Evolutionary conservation across 2,888 invertebrate species (phyloP).

Genomic region (Drosophila niveifrons): DNA sequence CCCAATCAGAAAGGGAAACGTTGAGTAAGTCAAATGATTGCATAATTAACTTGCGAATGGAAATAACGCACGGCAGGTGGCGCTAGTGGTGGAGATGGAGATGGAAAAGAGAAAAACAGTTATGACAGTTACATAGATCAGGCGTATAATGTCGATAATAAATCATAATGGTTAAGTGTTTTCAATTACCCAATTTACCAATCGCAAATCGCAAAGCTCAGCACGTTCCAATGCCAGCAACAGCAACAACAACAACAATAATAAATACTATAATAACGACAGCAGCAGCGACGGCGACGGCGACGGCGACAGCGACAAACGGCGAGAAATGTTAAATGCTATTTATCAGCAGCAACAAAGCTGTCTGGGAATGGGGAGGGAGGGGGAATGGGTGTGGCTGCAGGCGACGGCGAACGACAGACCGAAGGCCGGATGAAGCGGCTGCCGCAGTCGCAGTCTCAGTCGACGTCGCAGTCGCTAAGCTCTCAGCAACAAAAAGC

Average conservation of each 20-base stretch:
- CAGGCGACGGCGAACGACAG: slow-evolving; percentile 57
- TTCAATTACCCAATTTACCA: slow-evolving; percentile 81
- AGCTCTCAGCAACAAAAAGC: slow-evolving; percentile 63
- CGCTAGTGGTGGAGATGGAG: not conserved
- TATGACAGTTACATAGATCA: slow-evolving; percentile 41
- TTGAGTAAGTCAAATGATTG: slow-evolving; percentile 17
- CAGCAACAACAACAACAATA: slow-evolving; percentile 19
- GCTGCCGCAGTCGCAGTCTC: slow-evolving; percentile 15
- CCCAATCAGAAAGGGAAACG: slow-evolving; percentile 3
- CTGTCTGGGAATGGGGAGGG: slow-evolving; percentile 27
- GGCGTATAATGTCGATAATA: slow-evolving; percentile 66
- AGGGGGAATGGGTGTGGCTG: slow-evolving; percentile 19
- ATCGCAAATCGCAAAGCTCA: slow-evolving; percentile 74
- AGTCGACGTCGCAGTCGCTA: slow-evolving; percentile 24
- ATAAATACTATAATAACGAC: slow-evolving; percentile 19
- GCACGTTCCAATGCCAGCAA: slow-evolving; percentile 68
- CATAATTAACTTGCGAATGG: slow-evolving; percentile 24
- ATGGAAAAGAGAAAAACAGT: not conserved
- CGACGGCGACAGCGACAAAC: slow-evolving; percentile 33
- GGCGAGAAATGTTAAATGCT: slow-evolving; percentile 66
- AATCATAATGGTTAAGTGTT: slow-evolving; percentile 76
- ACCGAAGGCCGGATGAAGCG: slow-evolving; percentile 66
- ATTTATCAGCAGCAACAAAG: slow-evolving; percentile 70
- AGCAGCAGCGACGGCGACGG: slow-evolving; percentile 25
- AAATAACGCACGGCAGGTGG: not conserved